phyloP scores from a whole-genome alignment of 2,113 vertebrate species.

The Phalacrocorax aristotelis region DNA sequence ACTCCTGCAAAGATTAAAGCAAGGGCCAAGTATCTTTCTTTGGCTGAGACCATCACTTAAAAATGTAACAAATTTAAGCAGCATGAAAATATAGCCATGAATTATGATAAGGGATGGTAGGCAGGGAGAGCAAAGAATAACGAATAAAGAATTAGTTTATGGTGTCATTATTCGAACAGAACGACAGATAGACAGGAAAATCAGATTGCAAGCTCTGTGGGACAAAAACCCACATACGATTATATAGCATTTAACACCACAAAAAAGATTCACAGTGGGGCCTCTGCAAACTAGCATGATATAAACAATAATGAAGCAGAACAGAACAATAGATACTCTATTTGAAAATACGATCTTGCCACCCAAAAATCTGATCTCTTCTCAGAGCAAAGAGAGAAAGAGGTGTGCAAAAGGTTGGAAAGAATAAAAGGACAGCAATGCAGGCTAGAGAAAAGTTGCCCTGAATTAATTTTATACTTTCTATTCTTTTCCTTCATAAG shows the following conservation, averaged over 20 bases:
- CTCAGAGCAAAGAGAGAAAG: neutral
- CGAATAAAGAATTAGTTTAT: neutral
- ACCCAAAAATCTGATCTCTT: neutral
- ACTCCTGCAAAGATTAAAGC: constrained; percentile 59
- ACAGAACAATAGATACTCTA: neutral
- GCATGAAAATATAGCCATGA: neutral
- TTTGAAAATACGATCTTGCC: neutral
- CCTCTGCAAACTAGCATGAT: neutral
- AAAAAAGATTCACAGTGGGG: neutral
- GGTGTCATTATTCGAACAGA: neutral
- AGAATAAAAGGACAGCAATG: neutral
- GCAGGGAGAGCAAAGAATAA: neutral
- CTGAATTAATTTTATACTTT: neutral
- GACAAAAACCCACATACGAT: neutral
- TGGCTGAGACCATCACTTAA: neutral
- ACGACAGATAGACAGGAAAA: neutral
- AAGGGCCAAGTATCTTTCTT: neutral
- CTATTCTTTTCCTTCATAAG: neutral
- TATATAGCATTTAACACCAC: neutral
- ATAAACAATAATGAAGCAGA: neutral
- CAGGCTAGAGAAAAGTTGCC: neutral
- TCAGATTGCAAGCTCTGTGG: neutral
- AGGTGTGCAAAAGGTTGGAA: neutral
- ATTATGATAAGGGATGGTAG: neutral
- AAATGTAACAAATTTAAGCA: neutral